Base-by-base conservation (phyloP, 2,797 vertebrate genomes). In the Aselliscus stoliczkanus region DNA sequence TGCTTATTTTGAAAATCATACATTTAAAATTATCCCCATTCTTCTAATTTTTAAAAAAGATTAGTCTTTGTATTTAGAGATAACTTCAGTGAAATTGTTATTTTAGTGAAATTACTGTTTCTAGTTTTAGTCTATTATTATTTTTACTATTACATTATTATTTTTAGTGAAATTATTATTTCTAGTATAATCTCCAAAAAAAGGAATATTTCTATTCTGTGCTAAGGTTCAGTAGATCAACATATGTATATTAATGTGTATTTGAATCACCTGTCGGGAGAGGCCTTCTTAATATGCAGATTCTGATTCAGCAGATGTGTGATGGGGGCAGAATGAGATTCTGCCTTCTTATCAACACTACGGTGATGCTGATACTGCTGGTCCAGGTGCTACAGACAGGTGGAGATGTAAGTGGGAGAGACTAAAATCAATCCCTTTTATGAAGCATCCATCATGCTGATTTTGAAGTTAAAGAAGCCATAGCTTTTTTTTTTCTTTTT, bases 1-100 rank as follows among this genome's bases (percentile, higher is more conserved):
- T 80, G 6, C 7, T 90, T 73, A 72, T 88, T 88, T 87, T 76
- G 18, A 87, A 94, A 88, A 94, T 65, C 83, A 18, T 37, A 92
- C 81, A 31, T 60, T 96, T 75, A 54, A 85, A 80, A 65, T 76
- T 3, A 80, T 20, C 52, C 3, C 0, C 13, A 34, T 83, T 81
- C 23, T 62, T 21, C 52, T 54, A 54, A 11, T 15, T 42, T 93
- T 69, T 37, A 29, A 29, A 42, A 42, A 89, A 69, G 2, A 60
- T 54, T 60, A 82, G 9, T 80, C 34, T 88, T 95, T 76, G 2
- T 62, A 27, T 80, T 69, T 65, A 81, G 13, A 18, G 69, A n/a
- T 31, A 85, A 90, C 4, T 80, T 70, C 14, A 93, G 31, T 21
- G 25, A 44, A 23, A 82, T 86, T 73, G 58, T 93, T 81, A 70